Evolutionary conservation across 1,140 invertebrate species (phyloP), one percentile per base, ranked within the genome.

Genomic region (Lycorma delicatula): DNA sequence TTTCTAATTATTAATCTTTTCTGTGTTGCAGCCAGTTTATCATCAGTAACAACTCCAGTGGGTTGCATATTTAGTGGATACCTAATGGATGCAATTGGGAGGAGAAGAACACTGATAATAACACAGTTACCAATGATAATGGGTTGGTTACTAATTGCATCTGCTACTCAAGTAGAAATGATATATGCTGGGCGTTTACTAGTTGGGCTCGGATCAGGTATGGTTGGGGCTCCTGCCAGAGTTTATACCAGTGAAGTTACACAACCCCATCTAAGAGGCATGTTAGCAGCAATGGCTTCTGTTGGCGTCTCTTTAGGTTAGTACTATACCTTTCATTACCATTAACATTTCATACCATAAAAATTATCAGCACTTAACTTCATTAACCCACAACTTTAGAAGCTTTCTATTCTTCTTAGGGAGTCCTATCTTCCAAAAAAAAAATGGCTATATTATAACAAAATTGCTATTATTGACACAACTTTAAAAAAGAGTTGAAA

Each of bases 1-100:
- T 36, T 46, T 46, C 6, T 46, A 46, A 46, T 46, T 11, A 7
- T 18, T 11, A 18, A n/a, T n/a, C n/a, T n/a, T n/a, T n/a, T n/a
- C n/a, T n/a, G n/a, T 25, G 51, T 76, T 76, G 0, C 74, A 87
- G 85, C 84, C 1, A 86, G 83, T 69, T 76, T 85, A 60, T 83
- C 83, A 44, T 78, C 84, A 0, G 81, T 83, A 11, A 81, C 83
- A 0, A 87, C 85, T 0, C 84, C 84, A 1, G 75, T 87, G 12
- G 84, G 85, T 1, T 85, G 84, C 58, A 72, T 87, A 1, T 29
- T 84, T 5, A 84, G 84, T 54, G 85, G 84, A 0, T 82, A 84
- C 50, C 70, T 87, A 60, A 86, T 86, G 81, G 85, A 87, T 65
- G 65, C 70, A 50, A 75, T 85, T 28, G 85, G 85, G 0, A 70